Evolutionary conservation across 1,140 invertebrate species (phyloP), one percentile per base, ranked within the genome.

Genomic region (Papilio helenus): DNA sequence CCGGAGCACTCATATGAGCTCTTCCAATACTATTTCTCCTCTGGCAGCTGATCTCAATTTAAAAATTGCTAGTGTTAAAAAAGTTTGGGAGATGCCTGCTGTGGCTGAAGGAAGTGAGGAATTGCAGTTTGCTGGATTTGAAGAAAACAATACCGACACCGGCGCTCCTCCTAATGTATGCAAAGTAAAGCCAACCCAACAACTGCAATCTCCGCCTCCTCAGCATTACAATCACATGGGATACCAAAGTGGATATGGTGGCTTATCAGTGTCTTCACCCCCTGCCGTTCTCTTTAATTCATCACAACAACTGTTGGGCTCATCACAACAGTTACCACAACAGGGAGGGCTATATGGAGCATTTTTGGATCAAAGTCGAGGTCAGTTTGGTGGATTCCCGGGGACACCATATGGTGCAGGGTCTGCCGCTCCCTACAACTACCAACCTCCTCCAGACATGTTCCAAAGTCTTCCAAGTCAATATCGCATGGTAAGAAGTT

Each of bases 51-150:
- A 99, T 90, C 96, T 99, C 14, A 98, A 98, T 95, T 96, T 98
- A 91, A 99, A 99, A 95, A 99, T 99, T 85, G 98, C 98, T 9
- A 98, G 98, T 76, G 98, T 99, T 5, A 99, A 99, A 93, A 99
- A 98, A 92, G 97, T 97, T 68, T 98, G 97, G 97, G 97, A 98
- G 85, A 96, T 95, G 89, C 95, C 96, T 58, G 95, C 96, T 29
- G 93, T 94, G 16, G 94, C 96, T 8, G 96, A 96, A 94, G 95
- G 96, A 94, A 55, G 95, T 95, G 72, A 94, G 79, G 92, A 94
- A 81, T 83, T 94, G 73, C 89, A 94, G 81, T 91, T 95, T 87
- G 78, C 94, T 79, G 88, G 89, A 29, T 93, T 94, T 82, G 92
- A 94, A 81, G 93, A 94, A 76, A 89, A 81, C 51, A 92, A 84